Percentiles rank a stretch among this genome's conserved stretches.
Evolutionary conservation across 2,113 vertebrate species (phyloP).

Genomic region (Boulengeromyrus knoepffleri): DNA sequence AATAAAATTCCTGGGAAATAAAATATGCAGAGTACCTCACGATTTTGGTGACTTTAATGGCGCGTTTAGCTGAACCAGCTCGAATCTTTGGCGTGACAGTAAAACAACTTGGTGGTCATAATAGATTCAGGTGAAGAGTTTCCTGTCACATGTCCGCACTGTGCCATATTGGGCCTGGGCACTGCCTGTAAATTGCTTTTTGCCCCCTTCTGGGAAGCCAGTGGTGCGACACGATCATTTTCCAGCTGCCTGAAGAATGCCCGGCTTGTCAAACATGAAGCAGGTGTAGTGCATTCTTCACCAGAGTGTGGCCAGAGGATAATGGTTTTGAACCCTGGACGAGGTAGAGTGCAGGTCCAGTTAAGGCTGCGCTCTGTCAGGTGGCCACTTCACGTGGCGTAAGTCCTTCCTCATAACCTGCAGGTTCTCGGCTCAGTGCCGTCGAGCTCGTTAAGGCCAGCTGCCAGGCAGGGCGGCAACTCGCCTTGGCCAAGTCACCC

Average conservation of each 20-base stretch:
- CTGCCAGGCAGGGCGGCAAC: neutral
- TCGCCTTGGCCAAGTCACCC: neutral
- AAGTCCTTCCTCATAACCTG: neutral
- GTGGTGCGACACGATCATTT: neutral
- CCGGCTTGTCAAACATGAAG: neutral
- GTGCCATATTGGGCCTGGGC: neutral
- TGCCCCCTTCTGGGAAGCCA: neutral
- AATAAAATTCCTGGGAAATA: neutral
- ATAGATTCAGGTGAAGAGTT: neutral
- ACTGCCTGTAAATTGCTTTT: neutral
- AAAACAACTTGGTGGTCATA: neutral
- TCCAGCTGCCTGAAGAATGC: neutral
- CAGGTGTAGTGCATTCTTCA: neutral
- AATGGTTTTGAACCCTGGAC: neutral
- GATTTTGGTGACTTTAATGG: neutral
- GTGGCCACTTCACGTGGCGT: neutral
- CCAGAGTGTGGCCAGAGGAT: neutral
- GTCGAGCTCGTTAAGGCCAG: neutral
- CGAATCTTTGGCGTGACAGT: neutral
- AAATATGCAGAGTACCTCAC: neutral
- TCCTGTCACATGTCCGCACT: neutral
- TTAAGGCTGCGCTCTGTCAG: neutral
- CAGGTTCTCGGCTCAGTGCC: neutral
- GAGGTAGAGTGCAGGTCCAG: neutral
- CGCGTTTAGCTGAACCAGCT: neutral